phyloP scores from a whole-genome alignment of 2,113 vertebrate genomes.

The Calidris pygmaea region DNA sequence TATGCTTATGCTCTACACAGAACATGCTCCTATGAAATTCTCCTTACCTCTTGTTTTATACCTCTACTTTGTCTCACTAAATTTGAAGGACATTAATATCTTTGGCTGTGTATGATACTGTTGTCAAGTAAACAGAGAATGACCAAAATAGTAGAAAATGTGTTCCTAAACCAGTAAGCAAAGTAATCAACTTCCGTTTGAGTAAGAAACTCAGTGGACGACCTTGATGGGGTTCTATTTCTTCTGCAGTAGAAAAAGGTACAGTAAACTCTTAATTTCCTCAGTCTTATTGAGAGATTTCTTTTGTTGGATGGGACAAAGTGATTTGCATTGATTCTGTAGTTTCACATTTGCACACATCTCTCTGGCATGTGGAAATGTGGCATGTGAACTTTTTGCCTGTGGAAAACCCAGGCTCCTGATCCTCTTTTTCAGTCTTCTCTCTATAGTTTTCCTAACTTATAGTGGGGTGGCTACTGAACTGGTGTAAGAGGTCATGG shows the following conservation, averaged over 20 bases:
- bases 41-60: not conserved
- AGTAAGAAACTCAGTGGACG: not conserved
- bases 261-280: not conserved
- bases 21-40: not conserved
- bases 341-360: not conserved
- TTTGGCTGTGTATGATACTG: not conserved
- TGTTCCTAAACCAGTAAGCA: not conserved
- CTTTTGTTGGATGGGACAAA: not conserved
- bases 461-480: not conserved
- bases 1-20: not conserved
- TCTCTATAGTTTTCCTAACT: not conserved
- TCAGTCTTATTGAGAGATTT: not conserved
- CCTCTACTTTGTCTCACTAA: not conserved
- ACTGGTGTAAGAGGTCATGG: accelerated
- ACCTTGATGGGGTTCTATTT: not conserved
- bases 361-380: not conserved
- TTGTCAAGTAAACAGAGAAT: not conserved
- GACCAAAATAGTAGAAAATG: not conserved
- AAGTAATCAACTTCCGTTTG: not conserved
- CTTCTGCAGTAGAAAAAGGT: not conserved
- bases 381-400: not conserved
- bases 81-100: not conserved
- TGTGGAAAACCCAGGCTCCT: not conserved
- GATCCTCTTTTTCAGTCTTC: not conserved
- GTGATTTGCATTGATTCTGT: not conserved